These are phyloP conservation scores for Teleiodes luculella DNA, from an alignment of 2,888 invertebrate genomes.

Conservation along the genomic window DNA sequence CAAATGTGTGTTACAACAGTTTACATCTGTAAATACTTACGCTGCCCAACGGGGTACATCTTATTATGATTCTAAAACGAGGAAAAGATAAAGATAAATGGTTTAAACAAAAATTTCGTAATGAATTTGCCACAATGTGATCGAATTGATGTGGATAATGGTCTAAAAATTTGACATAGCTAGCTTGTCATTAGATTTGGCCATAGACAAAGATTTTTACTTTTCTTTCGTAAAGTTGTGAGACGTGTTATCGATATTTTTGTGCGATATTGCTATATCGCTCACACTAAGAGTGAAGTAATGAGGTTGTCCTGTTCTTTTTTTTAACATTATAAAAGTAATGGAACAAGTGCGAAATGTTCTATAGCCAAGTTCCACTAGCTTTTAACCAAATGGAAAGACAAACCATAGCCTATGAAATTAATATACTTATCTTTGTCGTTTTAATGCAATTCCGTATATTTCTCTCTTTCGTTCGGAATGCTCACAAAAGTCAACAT, in stretches of 20 bases:
- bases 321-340: neutral
- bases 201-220: constrained; percentile 1
- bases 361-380: neutral
- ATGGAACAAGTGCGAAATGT: neutral
- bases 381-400: neutral
- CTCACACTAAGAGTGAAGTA: neutral
- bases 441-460: neutral
- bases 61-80: constrained; percentile 46
- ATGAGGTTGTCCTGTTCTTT: constrained; percentile 4
- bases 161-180: constrained; percentile 17
- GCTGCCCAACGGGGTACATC: constrained; percentile 75
- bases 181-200: constrained; percentile 13
- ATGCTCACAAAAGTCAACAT: constrained; percentile 5
- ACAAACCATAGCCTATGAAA: too few species aligned
- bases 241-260: neutral
- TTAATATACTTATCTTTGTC: neutral
- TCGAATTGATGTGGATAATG: constrained; percentile 40
- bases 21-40: constrained; percentile 46
- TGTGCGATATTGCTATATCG: neutral
- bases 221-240: neutral
- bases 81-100: constrained; percentile 50
- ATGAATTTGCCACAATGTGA: constrained; percentile 55
- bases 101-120: constrained; percentile 42
- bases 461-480: neutral
- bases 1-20: constrained; percentile 25